A percentile compares a stretch with the other conserved stretches of the same genome.
These are phyloP conservation scores for Chloropsis hardwickii DNA, from an alignment of 2,113 vertebrate genomes.

Conservation along the genomic window DNA sequence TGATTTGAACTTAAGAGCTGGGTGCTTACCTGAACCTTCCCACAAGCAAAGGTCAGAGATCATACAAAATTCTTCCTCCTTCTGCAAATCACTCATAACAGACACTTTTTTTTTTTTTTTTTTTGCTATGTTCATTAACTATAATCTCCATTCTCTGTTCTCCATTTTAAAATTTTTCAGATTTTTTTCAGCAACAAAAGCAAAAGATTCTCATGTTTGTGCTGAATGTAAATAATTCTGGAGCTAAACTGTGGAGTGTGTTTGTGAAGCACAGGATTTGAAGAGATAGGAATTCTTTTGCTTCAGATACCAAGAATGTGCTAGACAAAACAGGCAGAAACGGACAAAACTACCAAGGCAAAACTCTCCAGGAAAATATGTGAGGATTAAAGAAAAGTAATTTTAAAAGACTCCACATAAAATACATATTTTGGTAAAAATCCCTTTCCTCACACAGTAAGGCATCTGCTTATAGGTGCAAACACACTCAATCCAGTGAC, in stretches of 20 bases:
- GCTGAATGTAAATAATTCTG: background rate
- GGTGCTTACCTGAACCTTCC: background rate
- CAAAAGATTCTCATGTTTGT: background rate
- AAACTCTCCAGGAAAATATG: conserved; percentile 60
- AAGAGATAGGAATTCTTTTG: background rate
- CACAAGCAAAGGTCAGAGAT: background rate
- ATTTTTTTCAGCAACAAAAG: conserved; percentile 6
- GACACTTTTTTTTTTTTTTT: background rate
- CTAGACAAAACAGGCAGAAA: conserved; percentile 56
- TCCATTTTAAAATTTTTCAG: background rate
- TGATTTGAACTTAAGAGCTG: background rate
- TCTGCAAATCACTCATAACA: background rate
- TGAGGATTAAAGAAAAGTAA: conserved; percentile 52
- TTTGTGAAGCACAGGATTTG: background rate
- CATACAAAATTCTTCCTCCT: background rate
- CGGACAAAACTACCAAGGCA: conserved; percentile 31
- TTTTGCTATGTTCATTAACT: background rate
- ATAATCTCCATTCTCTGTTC: background rate
- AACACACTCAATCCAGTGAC: conserved; percentile 66
- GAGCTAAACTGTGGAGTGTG: background rate
- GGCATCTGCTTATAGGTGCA: conserved; percentile 52
- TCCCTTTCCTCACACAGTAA: conserved; percentile 61
- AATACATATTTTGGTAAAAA: conserved; percentile 64
- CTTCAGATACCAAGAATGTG: conserved; percentile 49
- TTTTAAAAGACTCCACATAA: conserved; percentile 65